Percentiles rank a stretch among this genome's conserved stretches.
Evolutionary conservation across 2,797 vertebrate genomes (phyloP).

Genomic region (Coregonus ussuriensis): DNA sequence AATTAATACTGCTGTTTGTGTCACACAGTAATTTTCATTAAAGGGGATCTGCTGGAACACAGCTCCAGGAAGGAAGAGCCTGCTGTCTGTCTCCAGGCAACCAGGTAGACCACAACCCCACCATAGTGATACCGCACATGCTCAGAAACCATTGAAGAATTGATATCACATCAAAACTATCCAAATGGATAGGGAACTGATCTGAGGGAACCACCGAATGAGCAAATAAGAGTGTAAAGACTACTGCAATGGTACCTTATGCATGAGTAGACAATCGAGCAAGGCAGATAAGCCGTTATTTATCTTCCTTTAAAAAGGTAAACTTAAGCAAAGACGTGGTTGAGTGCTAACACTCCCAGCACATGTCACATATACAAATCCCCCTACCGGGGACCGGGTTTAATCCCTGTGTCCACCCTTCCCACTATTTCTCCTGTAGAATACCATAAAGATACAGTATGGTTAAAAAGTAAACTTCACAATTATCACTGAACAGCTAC

Average conservation of each 20-base stretch:
- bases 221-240: not conserved
- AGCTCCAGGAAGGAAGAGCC: slow-evolving; percentile 31
- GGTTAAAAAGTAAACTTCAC: too few species aligned
- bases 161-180: slow-evolving; percentile 1
- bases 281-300: too few species aligned
- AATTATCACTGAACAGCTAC: too few species aligned
- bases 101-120: slow-evolving; percentile 27
- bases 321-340: not conserved
- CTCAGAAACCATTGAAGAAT: slow-evolving; percentile 24
- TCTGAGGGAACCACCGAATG: not conserved
- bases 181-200: slow-evolving; percentile 12
- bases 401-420: too few species aligned
- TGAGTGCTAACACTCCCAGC: too few species aligned
- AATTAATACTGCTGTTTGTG: slow-evolving; percentile 42
- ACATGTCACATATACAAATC: too few species aligned
- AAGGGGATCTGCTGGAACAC: slow-evolving; percentile 31
- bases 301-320: not conserved
- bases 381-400: too few species aligned
- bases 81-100: slow-evolving; percentile 51
- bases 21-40: slow-evolving; percentile 47
- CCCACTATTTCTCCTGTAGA: too few species aligned
- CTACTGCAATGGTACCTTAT: not conserved
- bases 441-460: too few species aligned
- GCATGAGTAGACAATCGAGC: not conserved
- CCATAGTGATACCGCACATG: slow-evolving; percentile 16